These are phyloP conservation scores for Drosophila dunni DNA, from an alignment of 1,140 invertebrate species.

Conservation along the genomic window DNA sequence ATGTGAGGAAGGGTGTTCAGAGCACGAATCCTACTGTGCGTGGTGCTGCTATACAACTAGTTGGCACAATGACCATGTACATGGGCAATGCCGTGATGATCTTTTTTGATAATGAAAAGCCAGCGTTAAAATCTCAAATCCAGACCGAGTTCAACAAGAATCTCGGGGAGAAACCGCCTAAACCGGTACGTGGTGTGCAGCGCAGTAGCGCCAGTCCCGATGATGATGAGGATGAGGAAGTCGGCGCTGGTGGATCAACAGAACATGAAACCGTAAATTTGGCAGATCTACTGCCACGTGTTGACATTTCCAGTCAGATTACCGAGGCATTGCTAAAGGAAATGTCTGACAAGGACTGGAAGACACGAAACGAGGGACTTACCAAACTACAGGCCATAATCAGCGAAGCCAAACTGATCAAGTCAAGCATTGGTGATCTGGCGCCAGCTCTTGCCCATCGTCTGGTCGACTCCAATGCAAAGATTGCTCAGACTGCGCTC, in stretches of 20 bases:
- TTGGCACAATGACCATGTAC: constrained; percentile 90
- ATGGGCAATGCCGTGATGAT: constrained; percentile 90
- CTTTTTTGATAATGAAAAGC: constrained; percentile 95
- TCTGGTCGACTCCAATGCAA: constrained; percentile 95
- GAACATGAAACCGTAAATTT: constrained; percentile 85
- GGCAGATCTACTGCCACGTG: constrained; percentile 89
- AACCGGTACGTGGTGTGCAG: constrained; percentile 88
- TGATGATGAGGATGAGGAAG: constrained; percentile 86
- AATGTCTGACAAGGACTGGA: constrained; percentile 97
- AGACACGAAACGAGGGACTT: constrained; percentile 87
- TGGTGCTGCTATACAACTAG: constrained; percentile 88
- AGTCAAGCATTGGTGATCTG: constrained; percentile 92
- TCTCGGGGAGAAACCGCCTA: constrained; percentile 89
- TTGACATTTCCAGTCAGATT: constrained; percentile 94
- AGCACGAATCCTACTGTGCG: constrained; percentile 94
- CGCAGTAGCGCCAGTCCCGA: constrained; percentile 61
- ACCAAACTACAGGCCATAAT: constrained; percentile 86
- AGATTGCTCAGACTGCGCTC: constrained; percentile 93
- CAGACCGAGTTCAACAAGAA: constrained; percentile 94
- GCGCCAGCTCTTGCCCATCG: constrained; percentile 91
- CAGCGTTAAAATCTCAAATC: constrained; percentile 93
- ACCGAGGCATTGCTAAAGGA: constrained; percentile 92
- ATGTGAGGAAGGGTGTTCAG: constrained; percentile 92
- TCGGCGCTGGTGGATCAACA: constrained; percentile 84
- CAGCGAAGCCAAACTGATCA: constrained; percentile 91